Percentiles rank a stretch among this genome's conserved stretches.
These are phyloP conservation scores for Gadus chalcogrammus DNA, from an alignment of 2,113 vertebrate genomes.

Conservation along the genomic window DNA sequence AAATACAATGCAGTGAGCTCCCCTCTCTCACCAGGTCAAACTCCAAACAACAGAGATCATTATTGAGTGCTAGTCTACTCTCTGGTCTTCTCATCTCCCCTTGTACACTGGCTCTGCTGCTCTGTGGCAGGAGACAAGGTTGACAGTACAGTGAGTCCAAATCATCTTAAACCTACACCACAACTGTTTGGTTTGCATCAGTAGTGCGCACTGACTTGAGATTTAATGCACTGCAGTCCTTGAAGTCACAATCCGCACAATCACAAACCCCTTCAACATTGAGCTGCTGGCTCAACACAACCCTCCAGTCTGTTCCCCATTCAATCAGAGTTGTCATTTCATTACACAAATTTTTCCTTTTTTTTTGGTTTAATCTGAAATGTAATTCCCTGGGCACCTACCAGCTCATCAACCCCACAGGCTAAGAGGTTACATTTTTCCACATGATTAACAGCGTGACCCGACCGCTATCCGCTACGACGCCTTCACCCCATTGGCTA, in stretches of 20 bases:
- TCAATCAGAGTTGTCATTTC: conserved; percentile 14
- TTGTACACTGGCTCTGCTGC: background rate
- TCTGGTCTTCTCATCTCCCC: conserved; percentile 1
- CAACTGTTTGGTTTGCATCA: conserved; percentile 30
- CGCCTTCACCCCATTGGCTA: conserved; percentile 84
- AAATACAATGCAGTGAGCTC: conserved; percentile 40
- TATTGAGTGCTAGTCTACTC: conserved; percentile 25
- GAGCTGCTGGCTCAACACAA: no score
- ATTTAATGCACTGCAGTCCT: conserved; percentile 26
- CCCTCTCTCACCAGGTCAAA: conserved; percentile 36
- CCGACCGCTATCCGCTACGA: conserved; percentile 42
- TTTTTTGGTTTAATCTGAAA: conserved; percentile 13
- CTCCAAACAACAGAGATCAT: conserved; percentile 22
- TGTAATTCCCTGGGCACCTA: background rate
- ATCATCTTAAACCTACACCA: conserved; percentile 2
- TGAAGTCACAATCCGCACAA: background rate
- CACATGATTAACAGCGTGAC: conserved; percentile 14
- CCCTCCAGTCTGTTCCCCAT: no score
- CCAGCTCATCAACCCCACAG: background rate
- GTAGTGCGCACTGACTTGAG: conserved; percentile 33
- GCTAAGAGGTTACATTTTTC: conserved; percentile 11
- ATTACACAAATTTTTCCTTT: background rate
- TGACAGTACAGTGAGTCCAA: conserved; percentile 18
- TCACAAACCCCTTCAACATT: no score
- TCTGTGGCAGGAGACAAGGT: conserved; percentile 3